Evolutionary conservation across 1,140 invertebrate species (phyloP), one percentile per base, ranked within the genome.

Genomic region (Drosophila melanogaster): DNA sequence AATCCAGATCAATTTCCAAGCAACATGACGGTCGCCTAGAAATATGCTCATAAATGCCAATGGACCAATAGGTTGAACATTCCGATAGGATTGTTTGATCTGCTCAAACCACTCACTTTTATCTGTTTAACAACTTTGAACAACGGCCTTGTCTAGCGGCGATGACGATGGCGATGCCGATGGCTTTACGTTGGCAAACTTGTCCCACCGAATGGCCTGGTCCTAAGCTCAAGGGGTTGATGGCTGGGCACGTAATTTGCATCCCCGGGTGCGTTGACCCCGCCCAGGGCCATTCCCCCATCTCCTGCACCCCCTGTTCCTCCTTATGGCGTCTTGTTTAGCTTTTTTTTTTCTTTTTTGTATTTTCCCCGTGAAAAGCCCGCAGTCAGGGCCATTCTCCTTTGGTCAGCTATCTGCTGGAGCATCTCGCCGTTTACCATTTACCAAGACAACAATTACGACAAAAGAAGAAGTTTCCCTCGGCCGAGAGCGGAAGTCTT

Each of bases 401-500:
- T 58, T 44, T 54, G 58, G 71, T 60, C 47, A 55, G 49, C 17
- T 64, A 78, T 71, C 65, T 79, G 61, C 57, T 50, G 54, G 43
- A 17, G 55, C 69, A 76, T 60, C 59, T 4, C 35, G 22, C 46
- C 69, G 71, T 59, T 59, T n/a, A 40, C 35, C 69, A 54, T 61
- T 62, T 71, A 44, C 37, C 60, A 79, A 84, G 81, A 79, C 83
- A 81, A 86, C 79, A 81, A 87, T 87, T 81, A 78, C 76, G 53
- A 87, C 75, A 86, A 87, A 86, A 87, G 83, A 86, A 87, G 83
- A 87, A 77, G 79, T 71, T 61, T 43, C 50, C 66, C 62, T 44
- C 38, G 49, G 7, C 30, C 59, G 8, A 62, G 26, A 55, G 66
- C 83, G 84, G 83, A 86, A 86, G 83, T 86, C 79, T 86, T 87